Evolutionary conservation across 2,113 vertebrate species (phyloP).

Genomic region (Microtus oregoni): DNA sequence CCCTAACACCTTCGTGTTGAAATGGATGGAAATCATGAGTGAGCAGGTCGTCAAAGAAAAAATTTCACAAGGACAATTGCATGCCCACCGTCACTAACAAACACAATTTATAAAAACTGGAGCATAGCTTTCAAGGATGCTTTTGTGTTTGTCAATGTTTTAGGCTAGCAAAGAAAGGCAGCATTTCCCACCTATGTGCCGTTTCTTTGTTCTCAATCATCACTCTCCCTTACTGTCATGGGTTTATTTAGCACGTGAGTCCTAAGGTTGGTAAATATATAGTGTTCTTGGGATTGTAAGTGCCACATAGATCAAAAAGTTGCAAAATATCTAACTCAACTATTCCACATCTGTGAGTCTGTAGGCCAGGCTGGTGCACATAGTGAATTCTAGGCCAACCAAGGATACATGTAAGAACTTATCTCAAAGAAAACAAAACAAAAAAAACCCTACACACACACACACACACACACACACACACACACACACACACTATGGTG

Average conservation of each 20-base stretch:
- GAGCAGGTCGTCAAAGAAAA: not conserved
- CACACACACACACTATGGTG: not conserved
- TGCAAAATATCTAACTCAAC: slow-evolving; percentile 2
- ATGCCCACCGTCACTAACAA: not conserved
- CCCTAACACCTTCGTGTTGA: not conserved
- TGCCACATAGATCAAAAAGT: not conserved
- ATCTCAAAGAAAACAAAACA: too few species aligned
- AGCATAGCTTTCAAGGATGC: not conserved
- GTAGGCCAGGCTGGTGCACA: not conserved
- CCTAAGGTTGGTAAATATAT: not conserved
- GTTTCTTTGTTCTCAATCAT: not conserved
- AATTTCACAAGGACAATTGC: not conserved
- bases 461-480: not conserved
- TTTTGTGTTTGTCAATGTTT: not conserved
- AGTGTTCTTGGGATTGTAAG: not conserved
- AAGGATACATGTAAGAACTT: not conserved
- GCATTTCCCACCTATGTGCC: not conserved
- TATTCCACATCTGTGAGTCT: not conserved
- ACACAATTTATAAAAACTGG: not conserved
- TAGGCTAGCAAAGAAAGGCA: not conserved
- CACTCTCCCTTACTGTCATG: not conserved
- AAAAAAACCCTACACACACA: not conserved
- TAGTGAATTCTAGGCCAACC: not conserved
- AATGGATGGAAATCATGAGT: not conserved
- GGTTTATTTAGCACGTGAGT: not conserved